Evolutionary conservation across 2,797 vertebrate species (phyloP).

Genomic region (Nothura maculosa): DNA sequence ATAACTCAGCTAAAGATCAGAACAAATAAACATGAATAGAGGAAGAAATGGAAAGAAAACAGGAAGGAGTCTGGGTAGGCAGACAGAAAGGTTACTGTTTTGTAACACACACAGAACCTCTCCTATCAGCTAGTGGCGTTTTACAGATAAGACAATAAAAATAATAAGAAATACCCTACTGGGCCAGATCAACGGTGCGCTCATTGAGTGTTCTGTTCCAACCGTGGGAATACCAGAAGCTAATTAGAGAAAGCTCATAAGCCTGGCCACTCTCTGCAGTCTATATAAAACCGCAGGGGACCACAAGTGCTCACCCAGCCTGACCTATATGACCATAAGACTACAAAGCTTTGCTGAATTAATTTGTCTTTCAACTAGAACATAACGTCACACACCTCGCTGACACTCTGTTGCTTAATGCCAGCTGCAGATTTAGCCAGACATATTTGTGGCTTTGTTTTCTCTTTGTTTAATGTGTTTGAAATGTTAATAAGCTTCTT

Average conservation of each 20-base stretch:
- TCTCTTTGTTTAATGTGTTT: constrained; percentile 20
- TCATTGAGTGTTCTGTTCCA: constrained; percentile 24
- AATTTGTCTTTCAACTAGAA: constrained; percentile 60
- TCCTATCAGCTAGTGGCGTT: background rate
- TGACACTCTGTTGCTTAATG: constrained; percentile 15
- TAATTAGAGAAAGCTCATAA: constrained; percentile 15
- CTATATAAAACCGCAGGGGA: constrained; percentile 40
- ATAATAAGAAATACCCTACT: background rate
- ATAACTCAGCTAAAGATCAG: background rate
- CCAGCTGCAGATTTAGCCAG: constrained; percentile 24
- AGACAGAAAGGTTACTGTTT: constrained; percentile 20
- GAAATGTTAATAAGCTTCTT: constrained; percentile 47
- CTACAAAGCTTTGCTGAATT: constrained; percentile 49
- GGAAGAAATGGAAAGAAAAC: background rate
- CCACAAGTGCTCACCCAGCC: background rate
- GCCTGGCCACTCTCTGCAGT: constrained; percentile 5
- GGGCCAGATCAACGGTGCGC: background rate
- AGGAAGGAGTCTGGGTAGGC: background rate
- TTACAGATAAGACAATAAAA: constrained; percentile 14
- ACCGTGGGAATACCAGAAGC: fast-evolving
- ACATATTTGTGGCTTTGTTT: constrained; percentile 49
- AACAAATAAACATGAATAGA: constrained; percentile 5
- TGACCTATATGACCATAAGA: constrained; percentile 53
- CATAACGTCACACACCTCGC: background rate
- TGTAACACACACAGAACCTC: background rate